These are phyloP conservation scores for Cairina moschata DNA, from an alignment of 2,113 vertebrate genomes.

Conservation along the genomic window DNA sequence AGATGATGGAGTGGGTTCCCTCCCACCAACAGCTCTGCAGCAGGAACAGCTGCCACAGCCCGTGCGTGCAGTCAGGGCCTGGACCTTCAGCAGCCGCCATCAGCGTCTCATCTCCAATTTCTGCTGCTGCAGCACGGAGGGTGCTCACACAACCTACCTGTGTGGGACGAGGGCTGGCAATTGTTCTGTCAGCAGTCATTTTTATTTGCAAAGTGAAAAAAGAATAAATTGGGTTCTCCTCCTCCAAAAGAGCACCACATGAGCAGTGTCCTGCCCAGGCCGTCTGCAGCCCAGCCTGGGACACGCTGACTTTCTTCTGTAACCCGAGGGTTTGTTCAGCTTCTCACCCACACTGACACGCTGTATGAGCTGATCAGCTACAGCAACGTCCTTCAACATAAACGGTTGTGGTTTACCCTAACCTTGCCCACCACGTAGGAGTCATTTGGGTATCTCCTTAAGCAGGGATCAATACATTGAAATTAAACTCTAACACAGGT, in stretches of 20 bases:
- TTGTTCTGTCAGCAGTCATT: not conserved
- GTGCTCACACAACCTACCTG: not conserved
- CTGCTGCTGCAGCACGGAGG: not conserved
- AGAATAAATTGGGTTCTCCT: not conserved
- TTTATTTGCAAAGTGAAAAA: not conserved
- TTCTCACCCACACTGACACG: not conserved
- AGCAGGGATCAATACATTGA: not conserved
- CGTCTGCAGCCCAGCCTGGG: not conserved
- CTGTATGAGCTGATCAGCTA: not conserved
- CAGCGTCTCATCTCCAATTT: not conserved
- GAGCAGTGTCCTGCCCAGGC: not conserved
- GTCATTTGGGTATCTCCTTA: not conserved
- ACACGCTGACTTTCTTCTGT: not conserved
- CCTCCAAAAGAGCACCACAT: not conserved
- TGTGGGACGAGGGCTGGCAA: not conserved
- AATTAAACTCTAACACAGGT: not conserved
- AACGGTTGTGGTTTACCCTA: not conserved
- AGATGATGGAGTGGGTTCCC: not conserved
- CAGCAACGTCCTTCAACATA: not conserved
- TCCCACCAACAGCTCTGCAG: not conserved
- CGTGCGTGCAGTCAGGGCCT: not conserved
- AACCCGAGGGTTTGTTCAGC: not conserved
- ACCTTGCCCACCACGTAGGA: fast-evolving
- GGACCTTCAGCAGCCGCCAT: not conserved
- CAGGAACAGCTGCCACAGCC: not conserved